Evolutionary conservation across 2,797 vertebrate species (phyloP).

Genomic region (Gallinago stenura): DNA sequence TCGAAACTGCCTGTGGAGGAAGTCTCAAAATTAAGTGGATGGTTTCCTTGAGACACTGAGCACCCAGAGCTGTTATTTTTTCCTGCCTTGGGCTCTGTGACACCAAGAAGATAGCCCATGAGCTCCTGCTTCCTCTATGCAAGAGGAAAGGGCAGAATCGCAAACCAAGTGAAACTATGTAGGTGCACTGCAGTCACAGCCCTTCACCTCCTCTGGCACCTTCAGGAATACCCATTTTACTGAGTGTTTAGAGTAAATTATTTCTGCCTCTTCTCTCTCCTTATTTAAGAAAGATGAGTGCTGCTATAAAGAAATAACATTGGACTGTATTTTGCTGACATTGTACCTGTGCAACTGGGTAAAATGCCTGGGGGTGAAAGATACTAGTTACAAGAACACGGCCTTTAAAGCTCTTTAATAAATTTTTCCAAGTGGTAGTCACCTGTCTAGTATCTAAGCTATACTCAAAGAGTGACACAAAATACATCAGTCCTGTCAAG

Average conservation of each 20-base stretch:
- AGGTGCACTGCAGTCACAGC: neutral
- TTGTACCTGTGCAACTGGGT: neutral
- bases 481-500: neutral
- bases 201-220: neutral
- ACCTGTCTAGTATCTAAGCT: neutral
- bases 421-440: neutral
- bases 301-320: neutral
- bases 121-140: neutral
- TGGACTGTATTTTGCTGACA: neutral
- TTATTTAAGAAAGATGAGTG: neutral
- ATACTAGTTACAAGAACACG: neutral
- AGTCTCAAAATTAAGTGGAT: neutral
- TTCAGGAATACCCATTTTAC: neutral
- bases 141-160: neutral
- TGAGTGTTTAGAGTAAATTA: neutral
- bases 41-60: accelerated
- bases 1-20: neutral
- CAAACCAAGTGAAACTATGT: neutral
- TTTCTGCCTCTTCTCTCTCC: neutral
- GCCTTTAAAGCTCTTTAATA: neutral
- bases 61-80: neutral
- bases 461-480: neutral
- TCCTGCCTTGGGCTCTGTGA: neutral
- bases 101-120: neutral
- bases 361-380: neutral